Conservation (phyloP, 2,888 invertebrate genomes). For the Aleiodes alternator region DNA sequence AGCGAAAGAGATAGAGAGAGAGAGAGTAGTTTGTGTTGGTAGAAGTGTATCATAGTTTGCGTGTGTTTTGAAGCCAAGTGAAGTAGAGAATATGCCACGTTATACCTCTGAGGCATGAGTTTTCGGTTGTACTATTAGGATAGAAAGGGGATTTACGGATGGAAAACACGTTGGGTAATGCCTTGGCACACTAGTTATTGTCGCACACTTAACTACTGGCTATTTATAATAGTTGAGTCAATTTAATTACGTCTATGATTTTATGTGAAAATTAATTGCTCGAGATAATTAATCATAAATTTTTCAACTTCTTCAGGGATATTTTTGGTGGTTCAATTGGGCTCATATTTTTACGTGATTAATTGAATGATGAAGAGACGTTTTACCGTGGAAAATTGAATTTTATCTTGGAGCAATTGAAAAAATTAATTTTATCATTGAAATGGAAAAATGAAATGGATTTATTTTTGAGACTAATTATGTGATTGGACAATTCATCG, state of each 20-base stretch:
- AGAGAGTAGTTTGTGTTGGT: slow-evolving; percentile 37
- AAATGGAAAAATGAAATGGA: too few species aligned
- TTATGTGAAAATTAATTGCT: slow-evolving; percentile 26
- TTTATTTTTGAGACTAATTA: too few species aligned
- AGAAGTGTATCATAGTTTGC: slow-evolving; percentile 47
- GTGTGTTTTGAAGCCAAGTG: slow-evolving; percentile 38
- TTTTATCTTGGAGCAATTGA: background rate
- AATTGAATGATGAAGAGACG: too few species aligned
- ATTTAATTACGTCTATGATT: slow-evolving; percentile 53
- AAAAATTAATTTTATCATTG: too few species aligned
- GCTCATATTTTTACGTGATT: too few species aligned
- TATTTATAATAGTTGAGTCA: slow-evolving; percentile 54
- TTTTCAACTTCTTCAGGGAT: background rate
- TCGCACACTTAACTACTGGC: slow-evolving; percentile 52
- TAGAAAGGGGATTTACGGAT: slow-evolving; percentile 24
- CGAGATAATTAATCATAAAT: background rate
- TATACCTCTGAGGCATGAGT: slow-evolving; percentile 46
- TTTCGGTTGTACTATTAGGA: slow-evolving; percentile 32
- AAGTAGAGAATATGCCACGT: slow-evolving; percentile 48
- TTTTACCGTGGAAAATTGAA: too few species aligned
- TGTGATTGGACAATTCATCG: too few species aligned
- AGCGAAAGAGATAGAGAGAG: background rate
- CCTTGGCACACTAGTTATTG: slow-evolving; percentile 56
- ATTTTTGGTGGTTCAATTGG: background rate
- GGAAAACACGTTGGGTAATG: slow-evolving; percentile 51